These are phyloP conservation scores for Drosophila parthenogenetica DNA, from an alignment of 2,888 invertebrate species.

Conservation along the genomic window DNA sequence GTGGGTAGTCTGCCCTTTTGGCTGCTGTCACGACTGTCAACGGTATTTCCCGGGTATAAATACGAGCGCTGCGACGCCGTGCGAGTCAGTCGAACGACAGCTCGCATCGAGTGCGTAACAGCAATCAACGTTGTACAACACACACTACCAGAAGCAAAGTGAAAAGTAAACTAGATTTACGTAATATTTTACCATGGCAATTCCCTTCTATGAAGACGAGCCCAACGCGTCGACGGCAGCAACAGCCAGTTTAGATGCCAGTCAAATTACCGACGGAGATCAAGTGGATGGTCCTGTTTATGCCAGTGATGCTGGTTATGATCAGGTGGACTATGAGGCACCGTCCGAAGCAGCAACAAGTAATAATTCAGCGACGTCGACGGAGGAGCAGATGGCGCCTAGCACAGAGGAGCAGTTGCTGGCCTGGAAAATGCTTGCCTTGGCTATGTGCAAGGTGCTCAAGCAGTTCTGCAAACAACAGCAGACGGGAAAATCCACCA, in stretches of 20 bases:
- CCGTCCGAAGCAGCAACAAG: constrained; percentile 58
- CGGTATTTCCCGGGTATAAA: constrained; percentile 76
- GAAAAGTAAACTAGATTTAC: constrained; percentile 18
- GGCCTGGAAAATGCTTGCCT: constrained; percentile 82
- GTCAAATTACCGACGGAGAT: constrained; percentile 63
- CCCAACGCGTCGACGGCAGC: constrained; percentile 42
- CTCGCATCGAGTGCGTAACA: constrained; percentile 47
- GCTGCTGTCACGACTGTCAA: constrained; percentile 35
- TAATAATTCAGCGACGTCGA: constrained; percentile 31
- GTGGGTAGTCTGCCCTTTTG: constrained; percentile 44
- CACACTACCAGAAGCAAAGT: not conserved
- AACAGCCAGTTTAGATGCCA: constrained; percentile 38
- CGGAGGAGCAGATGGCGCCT: constrained; percentile 26
- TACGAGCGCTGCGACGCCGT: constrained; percentile 48
- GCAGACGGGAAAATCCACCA: constrained; percentile 59
- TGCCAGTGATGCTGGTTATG: constrained; percentile 43
- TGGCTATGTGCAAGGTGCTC: constrained; percentile 83
- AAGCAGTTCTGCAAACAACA: constrained; percentile 80
- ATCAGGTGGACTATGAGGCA: constrained; percentile 71
- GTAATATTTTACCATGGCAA: constrained; percentile 76
- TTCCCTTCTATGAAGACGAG: constrained; percentile 83
- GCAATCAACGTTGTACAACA: constrained; percentile 18
- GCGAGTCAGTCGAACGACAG: constrained; percentile 66
- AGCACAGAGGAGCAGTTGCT: constrained; percentile 71
- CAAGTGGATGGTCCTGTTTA: constrained; percentile 76